These are phyloP conservation scores for Zapornia atra DNA, from an alignment of 2,113 vertebrate genomes.

Conservation along the genomic window DNA sequence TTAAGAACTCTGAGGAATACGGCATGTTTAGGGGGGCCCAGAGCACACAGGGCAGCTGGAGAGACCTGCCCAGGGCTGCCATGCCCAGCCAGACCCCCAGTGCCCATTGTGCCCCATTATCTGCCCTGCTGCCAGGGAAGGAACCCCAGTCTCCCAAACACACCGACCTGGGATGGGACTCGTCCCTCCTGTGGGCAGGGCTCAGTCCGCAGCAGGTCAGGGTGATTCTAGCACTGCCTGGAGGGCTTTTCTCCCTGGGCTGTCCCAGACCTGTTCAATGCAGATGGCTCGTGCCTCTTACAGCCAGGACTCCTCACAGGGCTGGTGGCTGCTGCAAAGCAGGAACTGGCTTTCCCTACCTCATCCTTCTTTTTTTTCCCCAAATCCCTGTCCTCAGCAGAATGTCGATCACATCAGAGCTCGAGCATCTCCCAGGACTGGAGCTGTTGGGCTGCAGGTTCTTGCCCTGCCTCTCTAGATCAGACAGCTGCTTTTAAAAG, in stretches of 20 bases:
- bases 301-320: neutral
- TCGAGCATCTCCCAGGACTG: neutral
- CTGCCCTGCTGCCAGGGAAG: neutral
- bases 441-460: neutral
- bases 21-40: fast-evolving
- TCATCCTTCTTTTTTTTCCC: neutral
- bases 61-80: no score
- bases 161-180: no score
- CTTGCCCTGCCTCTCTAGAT: neutral
- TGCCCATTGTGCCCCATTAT: fast-evolving
- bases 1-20: neutral
- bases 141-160: neutral
- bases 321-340: neutral
- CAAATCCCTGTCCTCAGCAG: neutral
- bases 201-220: no score
- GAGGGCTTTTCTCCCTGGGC: neutral
- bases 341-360: neutral
- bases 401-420: neutral
- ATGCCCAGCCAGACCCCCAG: no score
- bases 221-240: no score
- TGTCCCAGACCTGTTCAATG: neutral
- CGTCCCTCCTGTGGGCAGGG: neutral
- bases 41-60: neutral
- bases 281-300: no score
- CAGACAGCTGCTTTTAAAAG: neutral